These are phyloP conservation scores for Andrena camellia DNA, from an alignment of 2,888 invertebrate genomes.

Conservation along the genomic window DNA sequence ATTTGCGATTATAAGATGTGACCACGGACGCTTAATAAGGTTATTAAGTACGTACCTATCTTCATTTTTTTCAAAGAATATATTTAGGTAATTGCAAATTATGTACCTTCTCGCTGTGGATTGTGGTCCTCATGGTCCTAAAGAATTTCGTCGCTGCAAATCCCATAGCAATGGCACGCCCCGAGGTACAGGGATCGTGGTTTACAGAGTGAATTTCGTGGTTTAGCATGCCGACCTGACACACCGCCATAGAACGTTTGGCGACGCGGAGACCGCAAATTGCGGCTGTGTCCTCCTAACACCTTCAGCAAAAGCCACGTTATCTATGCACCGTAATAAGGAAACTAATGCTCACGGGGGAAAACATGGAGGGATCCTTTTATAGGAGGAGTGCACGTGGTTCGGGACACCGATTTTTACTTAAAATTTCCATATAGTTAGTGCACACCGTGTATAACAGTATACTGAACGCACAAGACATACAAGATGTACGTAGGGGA, in stretches of 20 bases:
- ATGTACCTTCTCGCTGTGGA: too few species aligned
- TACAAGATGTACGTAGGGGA: too few species aligned
- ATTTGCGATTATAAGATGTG: too few species aligned
- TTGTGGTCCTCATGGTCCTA: neutral
- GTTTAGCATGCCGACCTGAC: slow-evolving; percentile 56
- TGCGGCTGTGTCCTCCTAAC: slow-evolving; percentile 58
- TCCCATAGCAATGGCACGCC: slow-evolving; percentile 11
- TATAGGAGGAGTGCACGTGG: neutral
- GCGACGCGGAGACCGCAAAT: slow-evolving; percentile 59
- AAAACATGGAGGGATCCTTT: slow-evolving; percentile 1
- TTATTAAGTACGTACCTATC: too few species aligned
- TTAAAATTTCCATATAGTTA: too few species aligned
- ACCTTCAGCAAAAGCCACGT: slow-evolving; percentile 40
- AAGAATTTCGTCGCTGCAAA: slow-evolving; percentile 5
- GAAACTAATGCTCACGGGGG: neutral
- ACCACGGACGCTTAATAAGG: too few species aligned
- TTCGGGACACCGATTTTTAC: too few species aligned
- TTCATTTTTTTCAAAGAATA: too few species aligned
- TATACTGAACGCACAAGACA: too few species aligned
- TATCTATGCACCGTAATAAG: slow-evolving; percentile 45
- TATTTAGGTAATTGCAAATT: too few species aligned
- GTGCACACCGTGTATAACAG: too few species aligned
- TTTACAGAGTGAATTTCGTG: slow-evolving; percentile 60
- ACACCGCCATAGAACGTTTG: slow-evolving; percentile 57
- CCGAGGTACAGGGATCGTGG: slow-evolving; percentile 47